Evolutionary conservation across 30 jellyfish, hydroid and myxozoan species (phyloP), one percentile per base, ranked within the genome.

Genomic region (Hydra vulgaris): DNA sequence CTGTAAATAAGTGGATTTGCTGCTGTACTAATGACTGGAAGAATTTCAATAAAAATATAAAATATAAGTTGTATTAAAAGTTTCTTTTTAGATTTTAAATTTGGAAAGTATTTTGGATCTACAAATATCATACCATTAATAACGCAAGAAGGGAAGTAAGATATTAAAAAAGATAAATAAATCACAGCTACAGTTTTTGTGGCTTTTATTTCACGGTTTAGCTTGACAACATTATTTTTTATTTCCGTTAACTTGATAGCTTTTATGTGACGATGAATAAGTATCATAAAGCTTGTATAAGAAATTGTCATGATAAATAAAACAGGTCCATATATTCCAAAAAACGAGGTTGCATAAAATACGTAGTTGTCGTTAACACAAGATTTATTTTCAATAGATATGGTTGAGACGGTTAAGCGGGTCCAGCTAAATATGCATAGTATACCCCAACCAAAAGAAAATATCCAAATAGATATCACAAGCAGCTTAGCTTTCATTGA

Each of bases 1-100:
- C 83, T 26, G 79, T 76, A 76, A 54, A 76, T 76, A 74, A 76
- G 21, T 18, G 83, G 83, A 79, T 76, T 25, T 19, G 61, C 79
- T n/a, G 83, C 83, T 3, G 61, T 40, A 40, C 61, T 40, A 12
- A 40, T 40, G 61, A 40, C 12, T 12, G 61, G 61, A 40, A 40
- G 61, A 40, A 40, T 12, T 40, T 40, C 61, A 40, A 40, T 12
- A 40, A 40, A 40, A 40, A 40, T 40, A 40, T 40, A 40, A 40
- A 40, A 40, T 40, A 40, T 40, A 40, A 40, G 8, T 5, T 40
- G 61, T 40, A 40, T 40, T 12, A 40, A 40, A 40, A 40, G 61
- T 40, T 40, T 40, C 8, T 40, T 40, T 40, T 40, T 40, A 3
- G 61, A 40, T 12, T 40, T 40, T 40, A 40, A 40, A 40, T 40